Evolutionary conservation across 2,113 vertebrate genomes (phyloP), one percentile per base, ranked within the genome.

Genomic region (Colius striatus): DNA sequence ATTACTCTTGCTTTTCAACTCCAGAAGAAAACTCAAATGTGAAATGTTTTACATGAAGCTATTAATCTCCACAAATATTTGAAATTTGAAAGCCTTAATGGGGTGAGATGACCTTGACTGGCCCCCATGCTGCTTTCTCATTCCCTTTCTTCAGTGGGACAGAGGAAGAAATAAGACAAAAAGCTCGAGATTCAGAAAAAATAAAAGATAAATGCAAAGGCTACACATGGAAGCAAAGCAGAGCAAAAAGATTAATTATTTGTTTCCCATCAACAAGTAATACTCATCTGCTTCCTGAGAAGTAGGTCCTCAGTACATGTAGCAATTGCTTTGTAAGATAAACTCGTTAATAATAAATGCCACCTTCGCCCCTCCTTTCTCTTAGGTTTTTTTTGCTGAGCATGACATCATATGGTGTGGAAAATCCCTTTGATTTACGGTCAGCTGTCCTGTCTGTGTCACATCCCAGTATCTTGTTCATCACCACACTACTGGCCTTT

Each of bases 341-440:
- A 79, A 84, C 1, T 2, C 2, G 32, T 43, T 51, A 26, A 23
- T 22, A 74, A 17, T 55, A 5, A 86, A 51, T 57, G 16, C 4
- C 2, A 2, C 8, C 6, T 70, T 3, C 18, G 4, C 16, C 36
- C 32, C 43, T 79, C 14, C 16, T 57, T 89, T 70, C 12, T 43
- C 18, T 25, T 30, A 34, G 4, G 0, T 50, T 50, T 81, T 63
- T 23, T 18, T 25, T 77, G 13, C 6, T 53, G 36, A 66, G 5
- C 29, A 27, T 7, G 1, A 26, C 1, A 3, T 23, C 47, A 6
- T 21, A n/a, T 5, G 6, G 4, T 23, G 17, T 2, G 3, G 34
- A 65, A 65, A 8, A 41, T 18, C 38, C 38, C 38, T 41, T 12
- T 41, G 38, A 41, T 9, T 41, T 41, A 41, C 38, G 17, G 16